phyloP scores from a whole-genome alignment of 2,113 vertebrate genomes.

The Cairina moschata region DNA sequence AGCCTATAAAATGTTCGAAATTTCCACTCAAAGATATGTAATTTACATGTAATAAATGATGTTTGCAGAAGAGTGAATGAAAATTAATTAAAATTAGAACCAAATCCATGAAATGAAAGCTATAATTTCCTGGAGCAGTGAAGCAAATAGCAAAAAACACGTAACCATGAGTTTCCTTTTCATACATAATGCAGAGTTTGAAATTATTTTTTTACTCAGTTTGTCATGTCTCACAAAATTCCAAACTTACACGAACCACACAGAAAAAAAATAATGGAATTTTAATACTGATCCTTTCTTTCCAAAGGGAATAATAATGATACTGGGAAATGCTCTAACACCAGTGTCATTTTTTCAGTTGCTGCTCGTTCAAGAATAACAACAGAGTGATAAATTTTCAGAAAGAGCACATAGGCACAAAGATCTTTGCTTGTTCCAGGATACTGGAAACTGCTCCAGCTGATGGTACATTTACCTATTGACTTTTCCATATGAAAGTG shows the following conservation, averaged over 20 bases:
- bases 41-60: background rate
- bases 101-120: slow-evolving; percentile 9
- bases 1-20: background rate
- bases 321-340: background rate
- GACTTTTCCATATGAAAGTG: background rate
- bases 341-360: background rate
- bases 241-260: background rate
- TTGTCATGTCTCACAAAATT: background rate
- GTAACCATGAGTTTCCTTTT: background rate
- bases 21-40: background rate
- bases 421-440: background rate
- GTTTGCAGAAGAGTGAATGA: background rate
- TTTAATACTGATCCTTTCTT: background rate
- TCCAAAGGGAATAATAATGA: background rate
- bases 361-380: background rate
- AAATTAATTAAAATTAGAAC: slow-evolving; percentile 36
- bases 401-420: background rate
- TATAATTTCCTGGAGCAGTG: slow-evolving; percentile 2
- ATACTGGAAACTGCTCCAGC: background rate
- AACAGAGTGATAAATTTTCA: background rate
- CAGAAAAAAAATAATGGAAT: background rate
- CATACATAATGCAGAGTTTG: background rate
- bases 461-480: background rate
- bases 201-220: background rate
- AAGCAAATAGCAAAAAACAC: slow-evolving; percentile 16